A percentile compares a stretch with the other conserved stretches of the same genome.
phyloP scores from a whole-genome alignment of 2,113 vertebrate species.

The Chaetops frenatus region DNA sequence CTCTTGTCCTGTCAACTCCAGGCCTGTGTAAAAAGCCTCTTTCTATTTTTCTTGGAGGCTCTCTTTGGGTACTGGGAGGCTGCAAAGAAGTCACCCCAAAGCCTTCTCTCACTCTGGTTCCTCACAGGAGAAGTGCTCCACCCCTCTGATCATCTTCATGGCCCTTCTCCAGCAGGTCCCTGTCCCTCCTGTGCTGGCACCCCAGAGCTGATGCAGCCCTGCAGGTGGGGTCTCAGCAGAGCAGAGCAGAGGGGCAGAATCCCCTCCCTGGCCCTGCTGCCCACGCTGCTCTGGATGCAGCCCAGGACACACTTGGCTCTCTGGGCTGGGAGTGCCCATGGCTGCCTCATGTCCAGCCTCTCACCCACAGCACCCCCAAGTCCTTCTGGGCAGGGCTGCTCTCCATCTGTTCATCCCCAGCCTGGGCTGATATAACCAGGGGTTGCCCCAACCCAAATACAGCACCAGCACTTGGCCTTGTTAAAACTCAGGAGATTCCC shows the following conservation, averaged over 20 bases:
- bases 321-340: neutral
- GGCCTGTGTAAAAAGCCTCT: neutral
- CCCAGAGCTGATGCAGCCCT: neutral
- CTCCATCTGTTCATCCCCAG: neutral
- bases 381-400: neutral
- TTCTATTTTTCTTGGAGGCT: neutral
- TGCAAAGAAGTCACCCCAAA: neutral
- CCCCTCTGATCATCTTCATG: neutral
- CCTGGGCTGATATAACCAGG: fast-evolving
- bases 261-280: neutral
- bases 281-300: neutral
- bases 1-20: neutral
- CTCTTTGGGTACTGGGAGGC: neutral
- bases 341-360: neutral
- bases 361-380: neutral
- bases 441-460: fast-evolving
- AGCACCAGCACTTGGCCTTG: neutral
- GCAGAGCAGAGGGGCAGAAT: neutral
- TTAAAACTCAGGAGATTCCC: fast-evolving
- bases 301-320: neutral
- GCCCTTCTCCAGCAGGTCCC: neutral
- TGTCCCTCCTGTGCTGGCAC: neutral
- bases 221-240: neutral
- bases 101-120: neutral
- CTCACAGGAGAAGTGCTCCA: neutral